These are phyloP conservation scores for Diplodus puntazzo DNA, from an alignment of 2,797 vertebrate species.

Conservation along the genomic window DNA sequence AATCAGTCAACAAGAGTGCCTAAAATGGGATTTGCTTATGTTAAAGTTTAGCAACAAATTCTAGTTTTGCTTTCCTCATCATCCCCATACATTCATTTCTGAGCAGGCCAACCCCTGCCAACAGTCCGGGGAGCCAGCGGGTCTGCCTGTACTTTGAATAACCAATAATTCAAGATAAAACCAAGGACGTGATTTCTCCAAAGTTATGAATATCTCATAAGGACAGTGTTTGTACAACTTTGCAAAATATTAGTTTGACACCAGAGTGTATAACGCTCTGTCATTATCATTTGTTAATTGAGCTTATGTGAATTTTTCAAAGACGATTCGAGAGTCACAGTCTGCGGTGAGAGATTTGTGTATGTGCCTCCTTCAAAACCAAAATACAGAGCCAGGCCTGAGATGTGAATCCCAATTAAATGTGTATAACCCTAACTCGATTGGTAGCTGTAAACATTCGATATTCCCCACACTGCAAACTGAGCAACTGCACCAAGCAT, in stretches of 20 bases:
- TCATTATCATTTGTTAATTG: constrained; percentile 1
- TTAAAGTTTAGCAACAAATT: not conserved
- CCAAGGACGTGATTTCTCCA: constrained; percentile 7
- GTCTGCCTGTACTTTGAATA: constrained; percentile 15
- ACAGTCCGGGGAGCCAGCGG: not conserved
- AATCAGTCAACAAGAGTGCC: not conserved
- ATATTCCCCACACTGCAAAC: constrained; percentile 11
- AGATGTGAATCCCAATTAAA: constrained; percentile 5
- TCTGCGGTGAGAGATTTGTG: not conserved
- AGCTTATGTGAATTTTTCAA: not conserved
- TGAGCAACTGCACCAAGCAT: constrained; percentile 1
- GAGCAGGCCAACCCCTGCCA: constrained; percentile 25
- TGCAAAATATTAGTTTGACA: not conserved
- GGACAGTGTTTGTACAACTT: not conserved
- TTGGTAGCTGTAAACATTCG: constrained; percentile 3
- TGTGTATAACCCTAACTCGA: not conserved
- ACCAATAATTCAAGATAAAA: constrained; percentile 29
- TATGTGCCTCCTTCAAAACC: not conserved
- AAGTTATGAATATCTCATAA: constrained; percentile 5
- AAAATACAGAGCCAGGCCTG: not conserved
- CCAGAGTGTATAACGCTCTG: not conserved
- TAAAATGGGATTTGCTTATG: not conserved
- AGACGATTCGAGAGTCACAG: constrained; percentile 3
- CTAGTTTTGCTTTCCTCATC: constrained; percentile 23
- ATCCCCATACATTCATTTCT: constrained; percentile 30